These are phyloP conservation scores for Hesperophylax magnus DNA, from an alignment of 1,140 invertebrate species.

Conservation along the genomic window DNA sequence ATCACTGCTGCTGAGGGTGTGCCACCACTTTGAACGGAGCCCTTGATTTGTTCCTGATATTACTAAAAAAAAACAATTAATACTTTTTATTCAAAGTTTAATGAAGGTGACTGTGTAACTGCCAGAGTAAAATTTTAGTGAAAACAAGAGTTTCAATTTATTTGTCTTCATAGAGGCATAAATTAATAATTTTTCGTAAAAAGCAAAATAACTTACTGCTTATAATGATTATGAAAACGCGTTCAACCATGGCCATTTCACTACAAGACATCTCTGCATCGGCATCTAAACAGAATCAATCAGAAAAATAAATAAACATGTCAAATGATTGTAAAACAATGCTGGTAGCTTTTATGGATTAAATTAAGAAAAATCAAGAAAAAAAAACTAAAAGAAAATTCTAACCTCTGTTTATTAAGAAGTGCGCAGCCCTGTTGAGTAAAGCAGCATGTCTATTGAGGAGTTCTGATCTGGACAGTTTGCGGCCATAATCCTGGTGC, in stretches of 20 bases:
- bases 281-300: conserved; percentile 37
- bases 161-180: too few species aligned
- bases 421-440: conserved; percentile 59
- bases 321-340: too few species aligned
- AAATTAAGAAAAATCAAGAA: too few species aligned
- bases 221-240: conserved; percentile 40
- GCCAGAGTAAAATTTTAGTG: too few species aligned
- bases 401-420: conserved; percentile 43
- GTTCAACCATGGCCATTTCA: conserved; percentile 35
- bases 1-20: conserved; percentile 39
- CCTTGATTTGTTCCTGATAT: conserved; percentile 37
- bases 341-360: too few species aligned
- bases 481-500: conserved; percentile 11
- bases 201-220: conserved; percentile 33
- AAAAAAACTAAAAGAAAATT: background rate
- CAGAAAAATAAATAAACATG: too few species aligned
- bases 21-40: conserved; percentile 58
- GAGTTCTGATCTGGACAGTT: conserved; percentile 58
- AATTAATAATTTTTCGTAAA: too few species aligned
- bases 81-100: too few species aligned
- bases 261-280: conserved; percentile 3
- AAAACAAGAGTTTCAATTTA: too few species aligned
- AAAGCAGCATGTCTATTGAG: conserved; percentile 58
- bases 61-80: background rate
- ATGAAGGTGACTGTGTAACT: too few species aligned